Evolutionary conservation across 2,888 invertebrate genomes (phyloP), one percentile per base, ranked within the genome.

Genomic region (Camptogramma bilineatum): DNA sequence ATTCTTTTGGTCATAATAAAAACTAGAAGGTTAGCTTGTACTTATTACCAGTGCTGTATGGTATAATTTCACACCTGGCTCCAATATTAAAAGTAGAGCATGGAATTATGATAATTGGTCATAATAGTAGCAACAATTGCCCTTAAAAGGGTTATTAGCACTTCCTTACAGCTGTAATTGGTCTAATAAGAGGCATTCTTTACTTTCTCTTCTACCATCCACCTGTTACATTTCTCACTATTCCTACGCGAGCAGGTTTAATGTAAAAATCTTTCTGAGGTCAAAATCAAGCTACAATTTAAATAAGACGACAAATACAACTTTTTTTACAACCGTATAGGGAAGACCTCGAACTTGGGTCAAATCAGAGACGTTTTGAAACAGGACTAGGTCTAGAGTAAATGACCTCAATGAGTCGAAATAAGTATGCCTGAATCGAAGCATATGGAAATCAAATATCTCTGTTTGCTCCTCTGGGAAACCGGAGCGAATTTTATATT

Each of bases 101-200:
- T 24, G 18, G 34, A 58, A 34, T 31, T 44, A 42, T 61, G 39
- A 60, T 64, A 61, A 67, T 67, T 61, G 59, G 51, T 63, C 34
- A 28, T 63, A 63, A 56, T 62, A 55, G 42, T 31, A 50, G 51
- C 46, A 61, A 56, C 18, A 53, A 61, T 65, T 65, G 61, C 57
- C 50, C 54, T 42, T 62, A 65, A 53, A 57, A 58, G 65, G 65
- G 28, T 50, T 39, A 58, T 65, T 65, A 65, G 44, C 53, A 54
- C 65, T 65, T 65, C 61, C 60, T 55, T 64, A 48, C 28, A 51
- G n/a, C 47, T 28, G 48, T 64, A 60, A 64, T 60, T 60, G 60
- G 52, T 56, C 31, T 64, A 64, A 64, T 52, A 28, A 52, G 42
- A 17, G 53, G 51, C 34, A 28, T 51, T 47, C 47, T 60, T 13